Evolutionary conservation across 1,140 invertebrate species (phyloP), one percentile per base, ranked within the genome.

Genomic region (Melipona quadrifasciata): DNA sequence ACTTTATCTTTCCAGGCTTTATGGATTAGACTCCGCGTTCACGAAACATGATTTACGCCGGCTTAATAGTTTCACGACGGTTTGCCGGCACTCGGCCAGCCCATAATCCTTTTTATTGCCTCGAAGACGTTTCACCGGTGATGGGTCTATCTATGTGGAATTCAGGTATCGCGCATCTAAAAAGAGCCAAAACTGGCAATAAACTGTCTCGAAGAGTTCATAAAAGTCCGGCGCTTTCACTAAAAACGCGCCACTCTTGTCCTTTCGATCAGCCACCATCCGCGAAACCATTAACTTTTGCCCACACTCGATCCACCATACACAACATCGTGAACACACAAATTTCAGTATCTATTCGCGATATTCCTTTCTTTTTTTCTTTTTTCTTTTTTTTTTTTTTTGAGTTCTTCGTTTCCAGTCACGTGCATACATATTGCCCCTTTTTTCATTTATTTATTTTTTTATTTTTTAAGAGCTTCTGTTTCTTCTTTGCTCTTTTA

Each of bases 131-230:
- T 82, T 79, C 68, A 68, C 31, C 51, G 47, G 47, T 84, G 82
- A 84, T 57, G 75, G 82, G 75, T 84, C 67, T 84, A 84, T 84
- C 82, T 72, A 79, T 61, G 82, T 72, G 82, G 57, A 79, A 70
- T 79, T 71, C 76, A 64, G 82, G 65, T 55, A 72, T 72, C 47
- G 31, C 27, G 16, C 74, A 53, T 53, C 16, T 19, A 55, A 64
- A n/a, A 47, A 31, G 55, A 55, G 65, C n/a, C 24, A 31, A 1
- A 47, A 61, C 34, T 10, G 27, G 75, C 21, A n/a, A 64, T 84
- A 84, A 84, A 84, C 21, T 55, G 19, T 71, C 21, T 27, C 65
- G 27, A 53, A 47, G 34, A 79, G 82, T 79, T 84, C 75, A 64
- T 84, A 84, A 84, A 84, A 70, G 67, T 79, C 39, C 82, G n/a